Conservation (phyloP, 1,140 invertebrate genomes). For the Paraescarpia echinospica region DNA sequence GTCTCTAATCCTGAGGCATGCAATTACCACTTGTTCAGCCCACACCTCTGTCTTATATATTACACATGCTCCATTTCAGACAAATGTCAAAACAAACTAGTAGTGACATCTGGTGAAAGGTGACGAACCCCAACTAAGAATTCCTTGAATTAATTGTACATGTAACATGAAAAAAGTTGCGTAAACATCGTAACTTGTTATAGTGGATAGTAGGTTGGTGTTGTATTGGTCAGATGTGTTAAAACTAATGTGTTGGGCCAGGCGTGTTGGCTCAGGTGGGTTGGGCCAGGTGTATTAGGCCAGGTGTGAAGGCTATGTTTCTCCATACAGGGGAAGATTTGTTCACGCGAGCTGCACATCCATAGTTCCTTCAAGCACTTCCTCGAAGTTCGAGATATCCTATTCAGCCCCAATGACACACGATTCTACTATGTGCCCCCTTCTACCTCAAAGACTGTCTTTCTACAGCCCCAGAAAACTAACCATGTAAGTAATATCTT, state of each 20-base stretch:
- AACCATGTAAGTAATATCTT: background rate
- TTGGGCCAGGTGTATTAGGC: background rate
- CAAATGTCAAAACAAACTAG: too few relatives aligned
- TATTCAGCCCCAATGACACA: slow-evolving; percentile 52
- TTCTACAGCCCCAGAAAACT: background rate
- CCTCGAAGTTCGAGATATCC: slow-evolving; percentile 63
- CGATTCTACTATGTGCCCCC: slow-evolving; percentile 51
- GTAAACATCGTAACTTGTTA: too few relatives aligned
- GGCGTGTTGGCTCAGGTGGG: background rate
- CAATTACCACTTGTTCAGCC: too few relatives aligned
- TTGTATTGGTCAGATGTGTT: background rate
- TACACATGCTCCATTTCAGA: too few relatives aligned
- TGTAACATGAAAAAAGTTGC: too few relatives aligned
- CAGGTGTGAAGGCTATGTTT: background rate
- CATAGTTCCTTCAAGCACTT: slow-evolving; percentile 73
- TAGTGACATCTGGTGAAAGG: too few relatives aligned
- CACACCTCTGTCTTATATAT: too few relatives aligned
- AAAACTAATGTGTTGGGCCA: background rate
- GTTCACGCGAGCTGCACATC: slow-evolving; percentile 71
- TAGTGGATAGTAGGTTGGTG: too few relatives aligned
- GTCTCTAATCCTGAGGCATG: too few relatives aligned
- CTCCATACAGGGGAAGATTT: slow-evolving; percentile 73
- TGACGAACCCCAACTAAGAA: too few relatives aligned
- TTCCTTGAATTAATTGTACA: too few relatives aligned
- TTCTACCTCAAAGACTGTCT: slow-evolving; percentile 21